Conservation (phyloP, 2,113 vertebrate species). For the Thermophis baileyi region DNA sequence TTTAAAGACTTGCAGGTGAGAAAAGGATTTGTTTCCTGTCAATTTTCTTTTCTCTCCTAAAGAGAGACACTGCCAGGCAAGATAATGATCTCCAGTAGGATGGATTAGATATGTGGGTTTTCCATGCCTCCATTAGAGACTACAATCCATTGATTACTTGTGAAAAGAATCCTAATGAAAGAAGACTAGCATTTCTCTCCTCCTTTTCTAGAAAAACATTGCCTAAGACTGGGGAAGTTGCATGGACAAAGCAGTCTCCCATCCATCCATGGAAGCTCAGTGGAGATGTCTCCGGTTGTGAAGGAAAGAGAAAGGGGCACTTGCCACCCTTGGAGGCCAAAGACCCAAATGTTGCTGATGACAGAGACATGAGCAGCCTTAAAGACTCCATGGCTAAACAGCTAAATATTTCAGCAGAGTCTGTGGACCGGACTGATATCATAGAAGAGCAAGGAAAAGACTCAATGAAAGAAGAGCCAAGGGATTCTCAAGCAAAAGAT, state of each 20-base stretch:
- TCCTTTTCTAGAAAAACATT: neutral
- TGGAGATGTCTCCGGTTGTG: conserved; percentile 48
- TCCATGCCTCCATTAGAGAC: neutral
- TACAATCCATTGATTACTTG: neutral
- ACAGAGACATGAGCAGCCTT: conserved; percentile 37
- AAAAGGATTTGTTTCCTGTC: neutral
- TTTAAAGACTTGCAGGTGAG: neutral
- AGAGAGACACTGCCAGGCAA: neutral
- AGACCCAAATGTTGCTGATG: neutral
- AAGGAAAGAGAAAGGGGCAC: neutral
- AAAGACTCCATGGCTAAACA: conserved; percentile 24
- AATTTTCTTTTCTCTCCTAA: neutral
- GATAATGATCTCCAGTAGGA: neutral
- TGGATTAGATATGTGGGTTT: neutral
- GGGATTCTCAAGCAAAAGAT: neutral
- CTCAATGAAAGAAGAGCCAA: neutral
- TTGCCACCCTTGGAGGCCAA: fast-evolving
- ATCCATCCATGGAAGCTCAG: conserved; percentile 47
- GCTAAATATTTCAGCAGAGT: neutral
- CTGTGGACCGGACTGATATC: neutral
- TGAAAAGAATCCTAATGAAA: neutral
- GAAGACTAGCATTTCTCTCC: neutral
- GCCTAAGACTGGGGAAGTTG: neutral
- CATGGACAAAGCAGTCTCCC: neutral
- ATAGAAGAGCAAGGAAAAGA: conserved; percentile 13